Base-by-base conservation (phyloP, 1,140 invertebrate genomes). In the Listronotus bonariensis region DNA sequence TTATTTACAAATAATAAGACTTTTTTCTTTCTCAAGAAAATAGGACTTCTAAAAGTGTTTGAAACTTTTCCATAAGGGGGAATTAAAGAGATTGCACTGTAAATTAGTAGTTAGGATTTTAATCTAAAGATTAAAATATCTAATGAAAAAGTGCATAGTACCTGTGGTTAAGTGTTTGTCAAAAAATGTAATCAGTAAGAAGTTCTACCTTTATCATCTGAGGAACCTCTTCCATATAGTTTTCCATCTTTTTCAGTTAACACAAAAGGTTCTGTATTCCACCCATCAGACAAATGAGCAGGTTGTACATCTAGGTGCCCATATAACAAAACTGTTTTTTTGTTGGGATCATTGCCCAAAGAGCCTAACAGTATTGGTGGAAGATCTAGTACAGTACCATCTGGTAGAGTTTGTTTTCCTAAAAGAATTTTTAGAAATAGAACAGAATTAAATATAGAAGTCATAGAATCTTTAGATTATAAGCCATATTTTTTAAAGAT, bases 301-400 rank as follows among this genome's bases (percentile, higher is more conserved):
- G 97, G 96, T 79, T 98, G 97, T 1, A 99, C 97, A 85, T 99
- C 97, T 72, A 99, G 86, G 83, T 99, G 97, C 0, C 97, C 97
- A 82, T 99, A 99, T 49, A 99, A 85, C 53, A 93, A 87, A 43
- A 99, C 85, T 14, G 96, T 99, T 73, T 95, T n/a, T 78, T 96
- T 97, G 6, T 86, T 86, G 0, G 88, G 82, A 78, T 98, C 93
- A 68, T 85, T 88, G 62, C 95, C 96, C 46, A 98, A 82, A 31
- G 80, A 81, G 17, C 89, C 96, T n/a, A 97, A 81, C 17, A 99
- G 73, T 9, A 96, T 90, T 32, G 96, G 95, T 0, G 97, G 97
- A 34, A 98, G 79, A 34, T 87, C 85, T 32, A 97, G 79, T 70
- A 85, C 79, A 54, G 79, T 81, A 8, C 91, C 92, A 81, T 91